These are phyloP conservation scores for Drosophila sp. DNA, from an alignment of 1,140 invertebrate species.

Conservation along the genomic window DNA sequence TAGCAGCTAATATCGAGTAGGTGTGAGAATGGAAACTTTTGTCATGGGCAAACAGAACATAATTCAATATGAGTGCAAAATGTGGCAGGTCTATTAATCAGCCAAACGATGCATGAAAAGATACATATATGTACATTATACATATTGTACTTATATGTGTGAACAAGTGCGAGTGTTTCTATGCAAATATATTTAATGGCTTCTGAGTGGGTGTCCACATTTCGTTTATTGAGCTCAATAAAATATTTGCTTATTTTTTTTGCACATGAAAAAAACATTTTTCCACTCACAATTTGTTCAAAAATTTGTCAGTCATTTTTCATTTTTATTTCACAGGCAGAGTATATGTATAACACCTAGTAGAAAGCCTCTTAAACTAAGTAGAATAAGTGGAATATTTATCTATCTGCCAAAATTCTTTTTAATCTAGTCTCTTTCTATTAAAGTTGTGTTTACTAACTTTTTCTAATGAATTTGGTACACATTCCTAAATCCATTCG, in stretches of 20 bases:
- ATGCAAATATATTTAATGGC: conserved; percentile 2
- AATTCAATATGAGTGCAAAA: conserved; percentile 6
- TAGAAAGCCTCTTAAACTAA: background rate
- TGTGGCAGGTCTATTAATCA: conserved; percentile 21
- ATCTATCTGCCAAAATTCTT: too few species aligned
- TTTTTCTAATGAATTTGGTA: too few species aligned
- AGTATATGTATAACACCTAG: background rate
- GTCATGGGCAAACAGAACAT: conserved; percentile 10
- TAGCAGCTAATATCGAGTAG: conserved; percentile 2
- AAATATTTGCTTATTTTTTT: conserved; percentile 42
- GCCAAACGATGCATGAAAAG: conserved; percentile 7
- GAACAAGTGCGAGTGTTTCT: background rate
- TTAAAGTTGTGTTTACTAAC: too few species aligned
- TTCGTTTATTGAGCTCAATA: conserved; percentile 11
- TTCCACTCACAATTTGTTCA: conserved; percentile 25
- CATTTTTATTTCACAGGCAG: background rate
- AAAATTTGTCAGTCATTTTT: conserved; percentile 4
- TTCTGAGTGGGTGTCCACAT: conserved; percentile 5
- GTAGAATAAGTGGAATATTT: too few species aligned
- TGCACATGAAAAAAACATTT: conserved; percentile 15
- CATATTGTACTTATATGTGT: conserved; percentile 6
- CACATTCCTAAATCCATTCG: too few species aligned
- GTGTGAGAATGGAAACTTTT: conserved; percentile 37
- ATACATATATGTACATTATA: background rate
- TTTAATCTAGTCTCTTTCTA: too few species aligned